Evolutionary conservation across 2,113 vertebrate species (phyloP), one percentile per base, ranked within the genome.

Genomic region (Ornithorhynchus anatinus): DNA sequence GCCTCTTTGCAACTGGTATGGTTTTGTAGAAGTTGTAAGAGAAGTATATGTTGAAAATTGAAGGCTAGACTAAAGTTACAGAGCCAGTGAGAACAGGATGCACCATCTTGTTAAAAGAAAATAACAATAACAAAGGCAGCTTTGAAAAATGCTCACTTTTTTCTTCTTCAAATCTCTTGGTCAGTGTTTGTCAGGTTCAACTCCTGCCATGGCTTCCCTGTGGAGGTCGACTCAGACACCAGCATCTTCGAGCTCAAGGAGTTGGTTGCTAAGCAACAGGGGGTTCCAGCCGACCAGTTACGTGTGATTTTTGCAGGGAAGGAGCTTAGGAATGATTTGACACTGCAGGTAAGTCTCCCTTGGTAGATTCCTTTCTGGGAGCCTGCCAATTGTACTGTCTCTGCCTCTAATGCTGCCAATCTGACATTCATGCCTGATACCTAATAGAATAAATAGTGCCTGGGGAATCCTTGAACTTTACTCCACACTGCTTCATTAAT

Each of bases 401-500:
- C 36, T 52, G 60, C 80, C n/a, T 77, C 72, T 69, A 75, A 57
- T 14, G 53, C 88, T 81, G 91, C 86, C 89, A 83, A 65, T 82
- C 89, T 93, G 92, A 93, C 89, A 88, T 89, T 90, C 89, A 63
- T 81, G 86, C 85, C 86, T 80, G 76, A 87, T 87, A 87, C 85
- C 88, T 93, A 89, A 93, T 89, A 89, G 93, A 89, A 92, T 93
- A 93, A 94, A 93, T 87, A 92, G 94, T 80, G 87, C 86, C 93
- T 91, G 87, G 94, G 95, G 94, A 95, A 91, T 92, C 90, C 91
- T 88, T 95, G 94, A 96, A 96, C 94, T 96, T 95, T 94, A 94
- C 89, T 94, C 91, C 90, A 89, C 84, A 84, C 87, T 72, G 91
- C 93, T 94, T 94, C 94, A 95, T 95, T 96, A 95, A 94, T 91